Percentiles rank a stretch among this genome's conserved stretches.
phyloP scores from a whole-genome alignment of 2,888 invertebrate species.

The Drosophila stalkeri region DNA sequence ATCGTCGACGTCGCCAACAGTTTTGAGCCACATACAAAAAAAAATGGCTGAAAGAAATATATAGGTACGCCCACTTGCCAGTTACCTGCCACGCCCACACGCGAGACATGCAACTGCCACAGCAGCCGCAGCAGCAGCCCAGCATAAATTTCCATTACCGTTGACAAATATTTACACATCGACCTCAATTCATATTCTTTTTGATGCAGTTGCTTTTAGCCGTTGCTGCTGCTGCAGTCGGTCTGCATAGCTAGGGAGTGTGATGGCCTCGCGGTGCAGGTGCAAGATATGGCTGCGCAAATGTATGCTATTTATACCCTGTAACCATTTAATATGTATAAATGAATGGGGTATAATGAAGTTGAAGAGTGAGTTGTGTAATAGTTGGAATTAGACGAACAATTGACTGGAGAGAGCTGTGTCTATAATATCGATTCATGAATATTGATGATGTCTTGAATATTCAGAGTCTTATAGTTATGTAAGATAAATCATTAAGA shows the following conservation, averaged over 20 bases:
- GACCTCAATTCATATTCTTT: slow-evolving; percentile 82
- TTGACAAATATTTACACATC: slow-evolving; percentile 83
- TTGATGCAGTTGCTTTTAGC: slow-evolving; percentile 80
- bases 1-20: slow-evolving; percentile 46
- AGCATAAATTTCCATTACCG: slow-evolving; percentile 83
- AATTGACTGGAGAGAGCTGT: no score
- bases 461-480: background rate
- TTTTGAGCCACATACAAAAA: slow-evolving; percentile 31
- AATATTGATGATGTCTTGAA: no score
- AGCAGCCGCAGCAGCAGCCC: slow-evolving; percentile 42
- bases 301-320: slow-evolving; percentile 34
- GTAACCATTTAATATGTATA: background rate
- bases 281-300: slow-evolving; percentile 1
- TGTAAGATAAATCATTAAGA: background rate
- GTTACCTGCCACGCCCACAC: slow-evolving; percentile 36
- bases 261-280: background rate
- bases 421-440: no score
- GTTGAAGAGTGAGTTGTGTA: background rate
- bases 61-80: slow-evolving; percentile 21
- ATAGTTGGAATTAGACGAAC: background rate
- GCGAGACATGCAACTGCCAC: slow-evolving; percentile 27
- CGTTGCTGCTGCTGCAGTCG: slow-evolving; percentile 39
- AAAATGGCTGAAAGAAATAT: slow-evolving; percentile 34
- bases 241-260: background rate
- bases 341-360: background rate